A percentile compares a stretch with the other conserved stretches of the same genome.
Conservation (phyloP, 1,140 invertebrate species). For the Lordiphosa clarofinis region DNA sequence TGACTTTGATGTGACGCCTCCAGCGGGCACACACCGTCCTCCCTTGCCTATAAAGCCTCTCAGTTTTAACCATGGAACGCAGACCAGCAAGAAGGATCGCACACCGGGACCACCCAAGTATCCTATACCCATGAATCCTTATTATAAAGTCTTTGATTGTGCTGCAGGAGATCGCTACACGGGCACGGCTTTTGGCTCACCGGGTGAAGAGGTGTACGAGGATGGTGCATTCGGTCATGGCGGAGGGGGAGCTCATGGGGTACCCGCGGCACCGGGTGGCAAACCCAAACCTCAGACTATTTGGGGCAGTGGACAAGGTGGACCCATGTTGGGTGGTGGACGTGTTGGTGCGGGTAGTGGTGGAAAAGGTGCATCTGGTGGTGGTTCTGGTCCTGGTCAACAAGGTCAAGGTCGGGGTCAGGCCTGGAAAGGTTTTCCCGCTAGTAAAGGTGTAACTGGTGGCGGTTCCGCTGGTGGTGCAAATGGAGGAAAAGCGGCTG, state of each 20-base stretch:
- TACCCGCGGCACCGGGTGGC: conserved; percentile 26
- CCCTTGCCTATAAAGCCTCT: not conserved
- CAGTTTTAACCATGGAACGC: conserved; percentile 42
- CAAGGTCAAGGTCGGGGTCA: not conserved
- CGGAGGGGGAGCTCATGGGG: conserved; percentile 39
- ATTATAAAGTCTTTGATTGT: conserved; percentile 38
- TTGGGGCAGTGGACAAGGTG: conserved; percentile 2
- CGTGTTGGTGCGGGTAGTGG: conserved; percentile 17
- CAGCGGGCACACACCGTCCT: conserved; percentile 35
- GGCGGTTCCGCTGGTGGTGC: conserved; percentile 5
- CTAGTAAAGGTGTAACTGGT: not conserved
- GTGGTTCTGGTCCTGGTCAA: conserved; percentile 2
- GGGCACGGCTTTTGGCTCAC: conserved; percentile 36
- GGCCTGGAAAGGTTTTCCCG: conserved; percentile 9
- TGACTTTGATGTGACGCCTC: conserved; percentile 67
- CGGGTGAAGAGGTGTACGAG: conserved; percentile 39
- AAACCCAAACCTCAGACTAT: conserved; percentile 5
- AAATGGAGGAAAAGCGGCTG: not conserved
- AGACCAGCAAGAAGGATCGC: conserved; percentile 38
- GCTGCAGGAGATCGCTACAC: conserved; percentile 44
- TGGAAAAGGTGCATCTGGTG: conserved; percentile 15
- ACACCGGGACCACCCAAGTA: conserved; percentile 22
- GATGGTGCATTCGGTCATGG: conserved; percentile 37
- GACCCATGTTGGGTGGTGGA: conserved; percentile 14
- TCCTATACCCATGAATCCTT: conserved; percentile 23